Percentiles rank a stretch among this genome's conserved stretches.
Evolutionary conservation across 2,113 vertebrate genomes (phyloP).

Genomic region (Gila orcuttii): DNA sequence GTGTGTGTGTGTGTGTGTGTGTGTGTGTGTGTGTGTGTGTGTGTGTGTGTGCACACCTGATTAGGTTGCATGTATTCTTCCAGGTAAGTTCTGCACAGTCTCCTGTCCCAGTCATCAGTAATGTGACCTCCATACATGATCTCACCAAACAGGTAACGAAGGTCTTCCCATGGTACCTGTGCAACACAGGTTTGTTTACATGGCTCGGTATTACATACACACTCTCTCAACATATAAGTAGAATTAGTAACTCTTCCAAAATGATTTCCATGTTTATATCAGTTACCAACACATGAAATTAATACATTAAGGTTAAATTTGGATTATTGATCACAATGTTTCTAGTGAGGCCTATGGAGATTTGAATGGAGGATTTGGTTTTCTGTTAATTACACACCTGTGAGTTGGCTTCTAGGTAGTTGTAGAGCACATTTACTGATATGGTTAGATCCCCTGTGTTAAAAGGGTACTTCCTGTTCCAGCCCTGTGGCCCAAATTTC

Average conservation of each 20-base stretch:
- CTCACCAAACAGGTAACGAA: slow-evolving; percentile 83
- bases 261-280: too few species aligned
- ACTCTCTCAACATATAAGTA: background rate
- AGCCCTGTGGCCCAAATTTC: slow-evolving; percentile 82
- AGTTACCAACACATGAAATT: too few species aligned
- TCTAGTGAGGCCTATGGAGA: background rate
- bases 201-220: background rate
- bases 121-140: slow-evolving; percentile 87
- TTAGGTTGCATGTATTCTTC: slow-evolving; percentile 85
- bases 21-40: background rate
- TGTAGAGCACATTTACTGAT: slow-evolving; percentile 82
- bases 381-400: slow-evolving; percentile 74
- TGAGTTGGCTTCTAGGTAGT: slow-evolving; percentile 82
- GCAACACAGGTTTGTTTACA: background rate
- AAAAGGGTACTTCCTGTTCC: slow-evolving; percentile 84
- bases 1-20: too few species aligned
- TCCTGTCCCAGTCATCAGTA: slow-evolving; percentile 83
- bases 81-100: slow-evolving; percentile 81
- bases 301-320: too few species aligned
- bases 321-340: background rate
- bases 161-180: slow-evolving; percentile 83
- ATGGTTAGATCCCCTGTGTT: slow-evolving; percentile 83
- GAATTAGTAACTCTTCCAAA: too few species aligned
- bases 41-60: slow-evolving; percentile 68
- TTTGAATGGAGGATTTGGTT: background rate